Percentiles rank a stretch among this genome's conserved stretches.
These are phyloP conservation scores for Brenthis ino DNA, from an alignment of 2,888 invertebrate species.

Conservation along the genomic window DNA sequence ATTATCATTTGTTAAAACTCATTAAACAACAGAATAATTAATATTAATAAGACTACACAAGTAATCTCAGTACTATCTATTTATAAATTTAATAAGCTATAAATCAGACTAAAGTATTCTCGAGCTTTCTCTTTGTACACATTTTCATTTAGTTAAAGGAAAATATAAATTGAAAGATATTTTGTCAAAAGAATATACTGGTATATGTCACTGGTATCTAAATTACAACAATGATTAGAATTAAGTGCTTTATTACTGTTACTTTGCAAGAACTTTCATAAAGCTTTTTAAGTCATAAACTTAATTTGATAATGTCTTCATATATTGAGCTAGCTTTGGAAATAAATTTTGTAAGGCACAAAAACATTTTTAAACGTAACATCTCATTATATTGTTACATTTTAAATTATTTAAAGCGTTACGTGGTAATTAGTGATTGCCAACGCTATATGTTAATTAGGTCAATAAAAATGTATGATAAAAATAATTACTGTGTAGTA, in stretches of 20 bases:
- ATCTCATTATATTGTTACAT: too few relatives aligned
- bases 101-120: constrained; percentile 17
- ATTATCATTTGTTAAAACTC: neutral
- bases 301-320: too few relatives aligned
- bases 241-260: neutral
- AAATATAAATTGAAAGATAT: constrained; percentile 14
- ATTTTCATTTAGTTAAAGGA: constrained; percentile 5
- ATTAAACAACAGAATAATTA: constrained; percentile 22
- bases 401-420: too few relatives aligned
- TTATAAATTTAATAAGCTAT: constrained; percentile 31
- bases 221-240: constrained; percentile 1
- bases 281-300: neutral
- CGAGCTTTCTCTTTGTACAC: constrained; percentile 7
- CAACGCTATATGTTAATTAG: too few relatives aligned
- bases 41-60: constrained; percentile 18
- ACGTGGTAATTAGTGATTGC: too few relatives aligned
- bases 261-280: neutral
- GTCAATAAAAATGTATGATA: too few relatives aligned
- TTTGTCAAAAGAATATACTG: constrained; percentile 8
- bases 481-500: too few relatives aligned
- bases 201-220: neutral
- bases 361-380: too few relatives aligned
- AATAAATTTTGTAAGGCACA: too few relatives aligned
- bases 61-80: constrained; percentile 24
- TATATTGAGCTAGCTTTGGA: too few relatives aligned